Evolutionary conservation across 1,140 invertebrate genomes (phyloP).

Genomic region (Ips nitidus): DNA sequence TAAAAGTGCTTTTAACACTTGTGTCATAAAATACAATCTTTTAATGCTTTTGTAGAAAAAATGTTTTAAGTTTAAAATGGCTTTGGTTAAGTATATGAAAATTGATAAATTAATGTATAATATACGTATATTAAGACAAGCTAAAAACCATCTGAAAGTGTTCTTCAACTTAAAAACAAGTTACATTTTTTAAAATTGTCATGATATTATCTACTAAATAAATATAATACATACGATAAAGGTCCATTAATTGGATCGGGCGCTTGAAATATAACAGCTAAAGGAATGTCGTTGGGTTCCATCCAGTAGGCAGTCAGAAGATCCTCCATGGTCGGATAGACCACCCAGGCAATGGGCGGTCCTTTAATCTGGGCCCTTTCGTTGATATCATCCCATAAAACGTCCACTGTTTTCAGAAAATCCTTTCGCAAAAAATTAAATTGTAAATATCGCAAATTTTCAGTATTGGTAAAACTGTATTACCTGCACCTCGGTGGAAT

Average conservation of each 20-base stretch:
- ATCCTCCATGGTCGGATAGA: conserved; percentile 66
- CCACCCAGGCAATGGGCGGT: conserved; percentile 63
- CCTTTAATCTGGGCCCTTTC: conserved; percentile 50
- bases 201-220: no score
- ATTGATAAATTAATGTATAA: not conserved
- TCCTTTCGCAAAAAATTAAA: conserved; percentile 53
- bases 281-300: conserved; percentile 63
- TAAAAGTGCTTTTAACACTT: no score
- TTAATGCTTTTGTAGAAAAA: no score
- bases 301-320: conserved; percentile 70
- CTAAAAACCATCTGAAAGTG: not conserved
- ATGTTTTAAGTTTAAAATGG: no score
- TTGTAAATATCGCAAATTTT: not conserved
- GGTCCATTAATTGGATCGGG: conserved; percentile 55
- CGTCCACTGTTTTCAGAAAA: conserved; percentile 66
- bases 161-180: no score
- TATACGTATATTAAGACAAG: not conserved
- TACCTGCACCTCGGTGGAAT: conserved; percentile 66
- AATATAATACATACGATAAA: conserved; percentile 54
- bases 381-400: conserved; percentile 55
- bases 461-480: conserved; percentile 38
- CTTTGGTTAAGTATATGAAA: not conserved
- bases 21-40: no score
- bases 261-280: conserved; percentile 70
- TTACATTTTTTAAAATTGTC: no score